Evolutionary conservation across 1,140 invertebrate species (phyloP), one percentile per base, ranked within the genome.

Genomic region (Charaxes varanes): DNA sequence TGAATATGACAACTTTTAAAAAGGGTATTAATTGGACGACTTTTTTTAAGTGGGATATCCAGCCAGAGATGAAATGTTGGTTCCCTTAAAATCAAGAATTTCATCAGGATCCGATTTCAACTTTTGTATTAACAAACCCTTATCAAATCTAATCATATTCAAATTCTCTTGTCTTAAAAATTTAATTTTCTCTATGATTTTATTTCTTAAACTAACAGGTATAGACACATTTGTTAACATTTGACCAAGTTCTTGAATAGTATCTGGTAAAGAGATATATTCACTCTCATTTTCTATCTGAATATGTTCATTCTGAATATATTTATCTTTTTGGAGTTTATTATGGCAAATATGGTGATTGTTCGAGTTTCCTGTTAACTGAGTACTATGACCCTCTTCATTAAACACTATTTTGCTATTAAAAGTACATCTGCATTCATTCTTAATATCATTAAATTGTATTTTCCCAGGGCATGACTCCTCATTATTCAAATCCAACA

Each of bases 361-460:
- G 10, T 15, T 4, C 6, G 14, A 15, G 2, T 59, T 47, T n/a
- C 36, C 32, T 3, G 40, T 8, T 8, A 35, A 30, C 21, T 61
- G 49, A 3, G 31, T 22, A 17, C 56, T 30, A 41, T 67, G 32
- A 0, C 78, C 78, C 7, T 74, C 52, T 33, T 82, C 78, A 42
- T 68, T 62, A 63, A 70, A 82, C 5, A 78, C 27, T 23, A 76
- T 71, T 38, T 72, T 79, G 37, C 60, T 78, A 24, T 62, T 74
- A 10, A 37, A 16, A 22, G 32, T 28, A 57, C 74, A 79, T 4
- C 18, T 46, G 55, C 78, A 82, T 40, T 50, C 43, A 18, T 51
- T 43, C 18, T 28, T n/a, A 1, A 32, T 33, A 6, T 42, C 28
- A 17, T 27, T 24, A 12, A 23, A 15, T 6, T 27, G 12, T 43